Evolutionary conservation across 2,113 vertebrate genomes (phyloP), one percentile per base, ranked within the genome.

Genomic region (Vulpes ferrilata): DNA sequence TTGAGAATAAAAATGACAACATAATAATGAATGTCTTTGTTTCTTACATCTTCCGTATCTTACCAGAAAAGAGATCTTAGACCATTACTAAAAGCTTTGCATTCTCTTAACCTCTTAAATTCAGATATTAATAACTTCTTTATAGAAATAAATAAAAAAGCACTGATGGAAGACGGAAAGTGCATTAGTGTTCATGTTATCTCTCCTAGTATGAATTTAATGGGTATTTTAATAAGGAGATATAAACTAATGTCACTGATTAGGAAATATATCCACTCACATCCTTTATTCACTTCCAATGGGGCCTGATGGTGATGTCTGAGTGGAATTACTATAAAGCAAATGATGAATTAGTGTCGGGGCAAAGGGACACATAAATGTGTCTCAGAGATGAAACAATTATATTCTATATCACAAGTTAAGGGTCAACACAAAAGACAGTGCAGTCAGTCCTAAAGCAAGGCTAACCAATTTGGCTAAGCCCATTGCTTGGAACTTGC

Each of bases 111-210:
- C 97, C 32, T 90, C 94, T 96, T 87, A 93, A 95, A 90, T 95
- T 91, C 9, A 89, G 20, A 3, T 94, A 98, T 93, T 98, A 38
- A 51, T 93, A 93, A 98, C 51, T 27, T 43, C 76, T 73, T 97
- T 97, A 97, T 83, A 90, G 97, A 97, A 98, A 97, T 96, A 98
- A 98, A 98, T 96, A 98, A 69, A 98, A 97, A 83, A 96, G 15
- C 95, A 13, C 90, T 92, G 96, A 98, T 93, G 92, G 94, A 98
- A 98, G 98, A 98, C 48, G 59, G 90, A 96, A 94, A 97, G 94
- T 98, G 94, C 96, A 87, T 97, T 73, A 98, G 62, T 92, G 95
- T 95, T 97, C 62, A 11, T 1, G 80, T 97, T 98, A 98, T 98
- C 97, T 98, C 96, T 94, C 65, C 55, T 82, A 92, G 95, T 96